Percentiles rank a stretch among this genome's conserved stretches.
Conservation (phyloP, 2,797 vertebrate species). For the Capromys pilorides region DNA sequence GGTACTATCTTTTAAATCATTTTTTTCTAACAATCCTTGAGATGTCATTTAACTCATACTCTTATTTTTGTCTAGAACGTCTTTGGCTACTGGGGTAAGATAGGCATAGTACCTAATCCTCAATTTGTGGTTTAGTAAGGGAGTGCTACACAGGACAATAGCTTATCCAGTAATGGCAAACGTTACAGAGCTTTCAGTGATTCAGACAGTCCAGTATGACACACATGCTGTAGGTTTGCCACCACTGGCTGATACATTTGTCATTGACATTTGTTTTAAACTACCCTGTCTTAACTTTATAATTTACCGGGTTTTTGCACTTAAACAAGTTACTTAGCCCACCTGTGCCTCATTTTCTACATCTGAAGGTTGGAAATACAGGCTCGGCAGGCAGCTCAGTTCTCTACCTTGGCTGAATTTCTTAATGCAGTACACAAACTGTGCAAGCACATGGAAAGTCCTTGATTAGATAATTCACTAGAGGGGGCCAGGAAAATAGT, state of each 20-base stretch:
- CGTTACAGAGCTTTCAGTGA: not conserved
- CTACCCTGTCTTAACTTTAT: not conserved
- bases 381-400: not conserved
- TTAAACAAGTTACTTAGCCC: not conserved
- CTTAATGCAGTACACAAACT: not conserved
- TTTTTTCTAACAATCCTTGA: not conserved
- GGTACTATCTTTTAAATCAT: not conserved
- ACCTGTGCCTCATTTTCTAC: not conserved
- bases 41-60: not conserved
- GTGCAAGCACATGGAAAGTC: not conserved
- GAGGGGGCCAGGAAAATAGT: too few relatives aligned
- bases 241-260: not conserved
- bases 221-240: not conserved
- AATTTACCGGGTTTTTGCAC: not conserved
- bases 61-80: not conserved
- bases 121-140: not conserved
- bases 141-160: not conserved
- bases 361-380: not conserved
- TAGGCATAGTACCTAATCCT: not conserved
- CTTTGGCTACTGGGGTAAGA: not conserved
- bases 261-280: not conserved
- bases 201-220: not conserved
- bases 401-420: not conserved
- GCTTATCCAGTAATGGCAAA: not conserved
- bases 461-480: not conserved